These are phyloP conservation scores for Hystrix brachyura DNA, from an alignment of 2,113 vertebrate genomes.

Conservation along the genomic window DNA sequence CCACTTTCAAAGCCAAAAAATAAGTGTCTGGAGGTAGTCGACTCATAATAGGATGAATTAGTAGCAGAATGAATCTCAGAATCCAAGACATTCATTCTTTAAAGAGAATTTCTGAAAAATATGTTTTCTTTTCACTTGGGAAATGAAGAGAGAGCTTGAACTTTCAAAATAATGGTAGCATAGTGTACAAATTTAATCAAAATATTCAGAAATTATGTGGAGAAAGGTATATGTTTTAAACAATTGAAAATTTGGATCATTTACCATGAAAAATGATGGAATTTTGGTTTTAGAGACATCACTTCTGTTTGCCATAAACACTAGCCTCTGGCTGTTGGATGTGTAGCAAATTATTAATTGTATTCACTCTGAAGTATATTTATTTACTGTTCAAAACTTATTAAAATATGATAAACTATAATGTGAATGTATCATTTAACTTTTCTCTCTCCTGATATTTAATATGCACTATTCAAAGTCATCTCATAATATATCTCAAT, in stretches of 20 bases:
- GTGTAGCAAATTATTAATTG: background rate
- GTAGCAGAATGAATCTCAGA: background rate
- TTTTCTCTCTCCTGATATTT: background rate
- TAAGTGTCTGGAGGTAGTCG: background rate
- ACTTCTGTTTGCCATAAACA: background rate
- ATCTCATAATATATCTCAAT: background rate
- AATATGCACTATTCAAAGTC: background rate
- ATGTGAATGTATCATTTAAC: background rate
- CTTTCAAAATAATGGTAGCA: conserved; percentile 27
- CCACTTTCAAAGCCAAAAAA: background rate
- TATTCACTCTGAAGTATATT: background rate
- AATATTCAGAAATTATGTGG: background rate
- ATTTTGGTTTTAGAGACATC: background rate
- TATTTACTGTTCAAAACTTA: background rate
- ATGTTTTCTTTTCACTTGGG: background rate
- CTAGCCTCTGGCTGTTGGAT: background rate
- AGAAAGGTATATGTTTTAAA: background rate
- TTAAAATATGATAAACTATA: background rate
- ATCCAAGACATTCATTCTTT: background rate
- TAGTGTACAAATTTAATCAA: background rate
- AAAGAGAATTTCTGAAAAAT: background rate
- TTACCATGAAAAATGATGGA: background rate
- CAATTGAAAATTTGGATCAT: background rate
- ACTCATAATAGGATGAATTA: background rate
- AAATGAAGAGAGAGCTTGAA: background rate